These are phyloP conservation scores for Drosophila lacicola DNA, from an alignment of 2,888 invertebrate species.

Conservation along the genomic window DNA sequence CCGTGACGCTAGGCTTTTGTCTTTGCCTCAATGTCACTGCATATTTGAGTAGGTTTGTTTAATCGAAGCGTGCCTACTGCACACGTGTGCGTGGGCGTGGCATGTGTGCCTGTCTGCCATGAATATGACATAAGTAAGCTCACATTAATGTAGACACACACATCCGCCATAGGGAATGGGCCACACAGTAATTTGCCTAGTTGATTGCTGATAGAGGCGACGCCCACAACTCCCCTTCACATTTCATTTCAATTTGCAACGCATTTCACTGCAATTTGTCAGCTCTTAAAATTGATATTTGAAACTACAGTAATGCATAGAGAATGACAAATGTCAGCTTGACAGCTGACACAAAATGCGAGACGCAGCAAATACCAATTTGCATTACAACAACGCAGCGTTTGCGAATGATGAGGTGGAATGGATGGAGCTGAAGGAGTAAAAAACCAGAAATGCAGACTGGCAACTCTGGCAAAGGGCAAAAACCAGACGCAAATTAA, in stretches of 20 bases:
- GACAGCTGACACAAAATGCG: slow-evolving; percentile 53
- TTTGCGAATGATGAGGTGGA: neutral
- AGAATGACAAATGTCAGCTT: slow-evolving; percentile 55
- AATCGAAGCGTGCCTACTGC: slow-evolving; percentile 65
- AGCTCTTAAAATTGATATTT: slow-evolving; percentile 63
- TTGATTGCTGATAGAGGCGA: slow-evolving; percentile 35
- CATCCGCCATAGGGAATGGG: slow-evolving; percentile 6
- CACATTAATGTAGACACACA: slow-evolving; percentile 28
- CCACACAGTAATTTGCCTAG: slow-evolving; percentile 49
- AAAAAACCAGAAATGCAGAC: neutral
- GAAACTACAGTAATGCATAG: slow-evolving; percentile 38
- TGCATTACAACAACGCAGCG: slow-evolving; percentile 42
- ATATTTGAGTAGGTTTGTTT: slow-evolving; percentile 76
- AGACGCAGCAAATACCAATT: slow-evolving; percentile 50
- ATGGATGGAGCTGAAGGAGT: neutral
- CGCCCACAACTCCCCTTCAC: neutral
- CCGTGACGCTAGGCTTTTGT: slow-evolving; percentile 47
- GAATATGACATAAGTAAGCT: slow-evolving; percentile 68
- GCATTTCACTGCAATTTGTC: slow-evolving; percentile 58
- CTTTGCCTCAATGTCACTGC: slow-evolving; percentile 78
- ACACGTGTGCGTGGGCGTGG: slow-evolving; percentile 34
- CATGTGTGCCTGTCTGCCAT: slow-evolving; percentile 46
- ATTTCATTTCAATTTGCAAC: slow-evolving; percentile 46
- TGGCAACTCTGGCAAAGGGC: slow-evolving; percentile 4
- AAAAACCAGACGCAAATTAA: slow-evolving; percentile 23